Conservation (phyloP, 1,140 invertebrate genomes). For the Drosophila paulistorum region DNA sequence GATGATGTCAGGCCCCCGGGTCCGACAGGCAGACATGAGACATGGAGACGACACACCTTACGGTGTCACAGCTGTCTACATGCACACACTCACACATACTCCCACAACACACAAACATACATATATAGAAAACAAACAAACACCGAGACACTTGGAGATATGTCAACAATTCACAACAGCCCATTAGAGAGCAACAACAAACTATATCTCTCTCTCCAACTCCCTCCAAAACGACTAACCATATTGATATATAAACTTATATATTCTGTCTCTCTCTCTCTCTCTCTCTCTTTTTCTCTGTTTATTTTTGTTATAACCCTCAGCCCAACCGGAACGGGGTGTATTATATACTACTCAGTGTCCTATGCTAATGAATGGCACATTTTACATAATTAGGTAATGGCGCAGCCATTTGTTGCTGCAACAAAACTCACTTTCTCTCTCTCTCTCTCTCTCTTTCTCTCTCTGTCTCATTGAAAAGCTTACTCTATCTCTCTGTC, state of each 20-base stretch:
- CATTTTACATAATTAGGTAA: slow-evolving; percentile 83
- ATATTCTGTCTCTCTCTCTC: slow-evolving; percentile 67
- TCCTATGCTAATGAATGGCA: slow-evolving; percentile 82
- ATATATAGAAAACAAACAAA: slow-evolving; percentile 13
- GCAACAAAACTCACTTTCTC: slow-evolving; percentile 11
- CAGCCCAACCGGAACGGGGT: slow-evolving; percentile 78
- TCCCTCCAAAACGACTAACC: slow-evolving; percentile 27
- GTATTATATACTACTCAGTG: slow-evolving; percentile 81
- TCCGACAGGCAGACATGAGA: slow-evolving; percentile 26
- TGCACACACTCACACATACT: slow-evolving; percentile 40
- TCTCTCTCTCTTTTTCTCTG: slow-evolving; percentile 33
- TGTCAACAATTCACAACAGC: slow-evolving; percentile 7
- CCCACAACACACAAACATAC: slow-evolving; percentile 22
- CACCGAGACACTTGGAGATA: slow-evolving; percentile 26
- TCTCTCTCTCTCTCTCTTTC: slow-evolving; percentile 11
- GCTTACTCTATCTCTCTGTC: slow-evolving; percentile 13
- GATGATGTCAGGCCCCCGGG: slow-evolving; percentile 67
- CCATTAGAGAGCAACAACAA: slow-evolving; percentile 18
- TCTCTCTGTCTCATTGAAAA: slow-evolving; percentile 5
- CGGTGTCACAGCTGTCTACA: slow-evolving; percentile 70
- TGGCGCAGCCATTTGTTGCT: slow-evolving; percentile 27
- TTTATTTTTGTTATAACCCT: slow-evolving; percentile 41
- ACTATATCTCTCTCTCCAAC: slow-evolving; percentile 3
- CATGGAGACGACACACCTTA: slow-evolving; percentile 63
- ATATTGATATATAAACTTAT: slow-evolving; percentile 49